Percentiles rank a stretch among this genome's conserved stretches.
phyloP scores from a whole-genome alignment of 2,797 vertebrate genomes.

The Taeniopygia guttata region DNA sequence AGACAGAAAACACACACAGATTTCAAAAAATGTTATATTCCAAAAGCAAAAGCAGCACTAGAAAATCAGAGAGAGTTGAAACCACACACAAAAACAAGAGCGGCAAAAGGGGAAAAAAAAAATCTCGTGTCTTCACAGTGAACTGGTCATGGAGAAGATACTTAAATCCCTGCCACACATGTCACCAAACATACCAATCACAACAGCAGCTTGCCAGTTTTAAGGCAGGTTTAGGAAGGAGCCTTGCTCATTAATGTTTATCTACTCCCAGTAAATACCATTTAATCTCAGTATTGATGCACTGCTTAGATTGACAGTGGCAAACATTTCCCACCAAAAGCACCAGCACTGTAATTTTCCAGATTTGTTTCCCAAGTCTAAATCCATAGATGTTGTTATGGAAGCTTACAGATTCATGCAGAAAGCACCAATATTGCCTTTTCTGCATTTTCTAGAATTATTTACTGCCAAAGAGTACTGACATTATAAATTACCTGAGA shows the following conservation, averaged over 20 bases:
- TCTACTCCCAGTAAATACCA: conserved; percentile 60
- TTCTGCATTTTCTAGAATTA: background rate
- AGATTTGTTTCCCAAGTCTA: background rate
- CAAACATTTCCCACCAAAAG: conserved; percentile 4
- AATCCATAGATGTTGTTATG: background rate
- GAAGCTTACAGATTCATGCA: background rate
- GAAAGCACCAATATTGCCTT: background rate
- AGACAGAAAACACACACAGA: background rate
- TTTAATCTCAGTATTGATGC: conserved; percentile 61
- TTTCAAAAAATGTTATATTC: background rate
- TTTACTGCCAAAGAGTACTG: background rate
- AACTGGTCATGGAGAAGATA: conserved; percentile 35
- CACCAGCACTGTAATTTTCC: background rate
- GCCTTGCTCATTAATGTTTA: conserved; percentile 54
- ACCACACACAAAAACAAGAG: background rate
- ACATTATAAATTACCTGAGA: background rate
- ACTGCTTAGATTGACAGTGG: background rate
- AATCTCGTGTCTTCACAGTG: background rate
- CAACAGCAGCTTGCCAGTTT: conserved; percentile 45
- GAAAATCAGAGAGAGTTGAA: background rate
- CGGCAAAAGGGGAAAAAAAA: background rate
- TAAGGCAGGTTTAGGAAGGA: conserved; percentile 67
- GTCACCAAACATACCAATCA: conserved; percentile 60
- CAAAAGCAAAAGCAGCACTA: background rate
- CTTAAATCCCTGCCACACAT: conserved; percentile 62